Evolutionary conservation across 2,113 vertebrate species (phyloP).

Genomic region (Cheilinus undulatus): DNA sequence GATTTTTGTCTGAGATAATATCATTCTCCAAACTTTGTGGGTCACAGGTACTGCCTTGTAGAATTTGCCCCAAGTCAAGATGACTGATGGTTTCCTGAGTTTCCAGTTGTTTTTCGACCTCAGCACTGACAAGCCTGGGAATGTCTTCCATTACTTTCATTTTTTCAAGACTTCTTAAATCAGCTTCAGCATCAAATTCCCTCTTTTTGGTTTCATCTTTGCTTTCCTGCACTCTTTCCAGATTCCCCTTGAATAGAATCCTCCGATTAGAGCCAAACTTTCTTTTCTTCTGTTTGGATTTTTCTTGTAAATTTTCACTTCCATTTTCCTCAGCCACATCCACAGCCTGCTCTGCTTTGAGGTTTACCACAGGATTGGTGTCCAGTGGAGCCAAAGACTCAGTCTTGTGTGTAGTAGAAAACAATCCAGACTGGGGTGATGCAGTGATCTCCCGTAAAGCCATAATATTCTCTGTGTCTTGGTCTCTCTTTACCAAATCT

Average conservation of each 20-base stretch:
- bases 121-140: not conserved
- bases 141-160: slow-evolving; percentile 14
- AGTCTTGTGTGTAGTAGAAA: not conserved
- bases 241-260: slow-evolving; percentile 25
- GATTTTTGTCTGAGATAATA: slow-evolving; percentile 1
- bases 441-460: slow-evolving; percentile 5
- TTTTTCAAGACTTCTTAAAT: not conserved
- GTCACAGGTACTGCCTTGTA: slow-evolving; percentile 2
- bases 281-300: slow-evolving; percentile 53
- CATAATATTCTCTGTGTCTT: not conserved
- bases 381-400: not conserved
- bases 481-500: not conserved
- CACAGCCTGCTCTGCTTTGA: slow-evolving; percentile 1
- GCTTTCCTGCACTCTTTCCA: slow-evolving; percentile 10
- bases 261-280: slow-evolving; percentile 73
- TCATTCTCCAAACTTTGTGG: slow-evolving; percentile 20
- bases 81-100: not conserved
- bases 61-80: not conserved
- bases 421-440: not conserved
- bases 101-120: slow-evolving; percentile 31
- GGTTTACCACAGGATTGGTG: not conserved
- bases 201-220: not conserved
- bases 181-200: not conserved
- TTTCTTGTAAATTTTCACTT: slow-evolving; percentile 21
- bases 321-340: slow-evolving; percentile 9